A percentile compares a stretch with the other conserved stretches of the same genome.
These are phyloP conservation scores for Megalurothrips usitatus DNA, from an alignment of 2,888 invertebrate genomes.

Conservation along the genomic window DNA sequence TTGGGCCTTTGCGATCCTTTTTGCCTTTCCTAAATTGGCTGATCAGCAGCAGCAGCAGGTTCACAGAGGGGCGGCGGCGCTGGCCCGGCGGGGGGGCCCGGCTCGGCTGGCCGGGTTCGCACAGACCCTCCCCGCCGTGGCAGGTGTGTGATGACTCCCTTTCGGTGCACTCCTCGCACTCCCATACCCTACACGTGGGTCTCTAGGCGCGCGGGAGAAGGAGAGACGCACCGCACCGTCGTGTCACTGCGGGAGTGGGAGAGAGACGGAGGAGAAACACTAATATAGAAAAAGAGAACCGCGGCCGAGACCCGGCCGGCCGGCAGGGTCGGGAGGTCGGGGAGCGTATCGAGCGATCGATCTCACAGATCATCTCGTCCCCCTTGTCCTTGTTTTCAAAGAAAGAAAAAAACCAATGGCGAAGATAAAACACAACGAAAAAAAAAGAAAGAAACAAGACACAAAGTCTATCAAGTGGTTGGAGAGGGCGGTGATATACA, in stretches of 20 bases:
- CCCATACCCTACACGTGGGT: too few species aligned
- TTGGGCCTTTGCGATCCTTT: too few species aligned
- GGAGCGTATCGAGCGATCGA: background rate
- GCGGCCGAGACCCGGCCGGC: background rate
- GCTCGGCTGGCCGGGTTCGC: background rate
- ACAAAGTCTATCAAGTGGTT: too few species aligned
- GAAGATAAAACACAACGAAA: background rate
- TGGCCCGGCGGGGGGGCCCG: background rate
- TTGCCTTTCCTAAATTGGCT: too few species aligned
- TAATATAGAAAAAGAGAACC: background rate
- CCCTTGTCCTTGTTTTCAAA: background rate
- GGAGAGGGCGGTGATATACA: too few species aligned
- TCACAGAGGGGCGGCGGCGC: too few species aligned
- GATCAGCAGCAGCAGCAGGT: too few species aligned
- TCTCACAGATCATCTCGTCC: background rate
- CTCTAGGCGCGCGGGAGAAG: too few species aligned
- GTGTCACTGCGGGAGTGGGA: too few species aligned
- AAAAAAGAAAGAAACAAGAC: background rate
- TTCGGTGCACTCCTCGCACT: background rate
- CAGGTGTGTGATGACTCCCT: conserved; percentile 9
- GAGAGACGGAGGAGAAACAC: too few species aligned
- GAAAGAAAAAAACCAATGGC: background rate
- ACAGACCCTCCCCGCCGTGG: background rate
- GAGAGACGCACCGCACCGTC: too few species aligned
- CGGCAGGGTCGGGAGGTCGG: background rate